phyloP scores from a whole-genome alignment of 2,888 invertebrate genomes.

The Chloroclysta siterata region DNA sequence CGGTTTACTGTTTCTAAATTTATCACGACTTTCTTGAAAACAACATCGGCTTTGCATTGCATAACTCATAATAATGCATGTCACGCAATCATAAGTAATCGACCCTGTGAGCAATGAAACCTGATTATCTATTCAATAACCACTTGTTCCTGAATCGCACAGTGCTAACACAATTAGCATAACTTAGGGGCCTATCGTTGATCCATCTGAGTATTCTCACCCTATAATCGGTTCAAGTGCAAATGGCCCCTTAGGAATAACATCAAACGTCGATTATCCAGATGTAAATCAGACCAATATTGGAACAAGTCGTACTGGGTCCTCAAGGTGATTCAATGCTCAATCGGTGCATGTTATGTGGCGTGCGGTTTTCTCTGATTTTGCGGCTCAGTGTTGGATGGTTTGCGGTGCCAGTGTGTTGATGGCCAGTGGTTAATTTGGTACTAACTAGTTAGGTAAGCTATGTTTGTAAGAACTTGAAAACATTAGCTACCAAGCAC shows the following conservation, averaged over 20 bases:
- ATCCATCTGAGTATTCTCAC: constrained; percentile 39
- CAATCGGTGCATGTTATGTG: constrained; percentile 13
- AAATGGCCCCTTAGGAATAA: constrained; percentile 48
- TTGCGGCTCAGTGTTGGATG: constrained; percentile 13
- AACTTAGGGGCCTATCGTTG: constrained; percentile 31
- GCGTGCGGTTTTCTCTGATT: constrained; percentile 21
- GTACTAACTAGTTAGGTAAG: not conserved
- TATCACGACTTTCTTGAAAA: no score
- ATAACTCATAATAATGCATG: not conserved
- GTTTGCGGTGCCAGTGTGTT: constrained; percentile 12
- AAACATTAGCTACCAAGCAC: no score
- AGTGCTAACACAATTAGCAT: constrained; percentile 39
- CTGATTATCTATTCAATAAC: constrained; percentile 27
- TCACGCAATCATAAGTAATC: constrained; percentile 11
- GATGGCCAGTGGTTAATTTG: constrained; percentile 3
- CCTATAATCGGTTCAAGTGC: constrained; percentile 45
- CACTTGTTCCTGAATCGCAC: constrained; percentile 21
- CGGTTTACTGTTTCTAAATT: no score
- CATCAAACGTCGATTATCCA: constrained; percentile 54
- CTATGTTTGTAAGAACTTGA: no score
- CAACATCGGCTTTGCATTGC: no score
- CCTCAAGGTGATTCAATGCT: constrained; percentile 16
- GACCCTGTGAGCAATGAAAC: constrained; percentile 17
- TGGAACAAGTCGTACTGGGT: constrained; percentile 37
- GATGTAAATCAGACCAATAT: constrained; percentile 51